phyloP scores from a whole-genome alignment of 2,888 invertebrate genomes.

The Colostygia pectinataria region DNA sequence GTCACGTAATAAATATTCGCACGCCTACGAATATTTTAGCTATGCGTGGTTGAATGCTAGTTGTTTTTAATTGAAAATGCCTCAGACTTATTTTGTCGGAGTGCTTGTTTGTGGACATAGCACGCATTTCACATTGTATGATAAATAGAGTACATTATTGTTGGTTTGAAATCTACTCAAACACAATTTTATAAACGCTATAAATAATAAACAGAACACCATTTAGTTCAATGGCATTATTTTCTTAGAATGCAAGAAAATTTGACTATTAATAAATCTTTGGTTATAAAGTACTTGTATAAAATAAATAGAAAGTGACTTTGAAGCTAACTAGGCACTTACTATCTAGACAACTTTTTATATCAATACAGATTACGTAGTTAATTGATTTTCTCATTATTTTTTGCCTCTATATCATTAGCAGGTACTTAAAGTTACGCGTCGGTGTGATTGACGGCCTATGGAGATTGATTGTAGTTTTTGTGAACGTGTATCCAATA shows the following conservation, averaged over 20 bases:
- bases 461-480: conserved; percentile 53
- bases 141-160: neutral
- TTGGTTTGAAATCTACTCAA: neutral
- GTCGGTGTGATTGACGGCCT: conserved; percentile 50
- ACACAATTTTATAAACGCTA: too few species aligned
- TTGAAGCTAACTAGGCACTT: conserved; percentile 17
- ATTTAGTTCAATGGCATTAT: too few species aligned
- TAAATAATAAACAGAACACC: too few species aligned
- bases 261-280: too few species aligned
- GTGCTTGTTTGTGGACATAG: conserved; percentile 7
- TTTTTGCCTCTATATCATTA: conserved; percentile 25
- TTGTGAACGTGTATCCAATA: conserved; percentile 50
- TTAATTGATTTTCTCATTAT: conserved; percentile 22
- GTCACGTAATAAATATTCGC: conserved; percentile 38
- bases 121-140: neutral
- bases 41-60: conserved; percentile 31
- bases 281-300: conserved; percentile 1
- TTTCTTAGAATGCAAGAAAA: too few species aligned
- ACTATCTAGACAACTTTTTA: conserved; percentile 16
- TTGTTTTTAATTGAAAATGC: conserved; percentile 32
- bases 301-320: conserved; percentile 1
- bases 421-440: conserved; percentile 25
- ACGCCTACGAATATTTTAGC: conserved; percentile 28
- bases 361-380: neutral
- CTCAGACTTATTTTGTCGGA: conserved; percentile 17